phyloP scores from a whole-genome alignment of 2,888 invertebrate species.

The Thymelicus sylvestris region DNA sequence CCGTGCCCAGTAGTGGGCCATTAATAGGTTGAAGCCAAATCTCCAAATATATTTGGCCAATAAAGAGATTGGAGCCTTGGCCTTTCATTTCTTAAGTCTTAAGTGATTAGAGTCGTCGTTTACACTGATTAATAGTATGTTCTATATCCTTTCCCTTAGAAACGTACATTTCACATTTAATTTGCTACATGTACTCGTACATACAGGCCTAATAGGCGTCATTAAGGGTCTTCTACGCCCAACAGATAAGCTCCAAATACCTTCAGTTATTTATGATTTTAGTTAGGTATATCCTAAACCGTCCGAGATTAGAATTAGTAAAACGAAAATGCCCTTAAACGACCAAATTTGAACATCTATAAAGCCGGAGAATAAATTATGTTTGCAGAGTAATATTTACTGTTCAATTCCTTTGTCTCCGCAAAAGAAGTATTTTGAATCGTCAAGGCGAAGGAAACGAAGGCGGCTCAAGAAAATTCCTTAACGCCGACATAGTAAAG shows the following conservation, averaged over 20 bases:
- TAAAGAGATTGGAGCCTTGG: no score
- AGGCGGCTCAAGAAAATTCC: constrained; percentile 37
- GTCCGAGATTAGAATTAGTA: constrained; percentile 43
- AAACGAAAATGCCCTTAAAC: constrained; percentile 33
- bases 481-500: constrained; percentile 50
- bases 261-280: constrained; percentile 47
- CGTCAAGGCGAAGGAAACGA: constrained; percentile 32
- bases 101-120: not conserved
- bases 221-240: constrained; percentile 44
- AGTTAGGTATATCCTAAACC: constrained; percentile 43
- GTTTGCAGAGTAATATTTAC: constrained; percentile 35
- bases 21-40: no score
- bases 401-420: constrained; percentile 36
- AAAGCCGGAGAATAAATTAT: constrained; percentile 33
- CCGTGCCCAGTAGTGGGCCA: no score
- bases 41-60: not conserved
- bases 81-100: constrained; percentile 4
- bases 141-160: not conserved
- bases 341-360: constrained; percentile 36
- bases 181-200: constrained; percentile 1
- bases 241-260: constrained; percentile 46
- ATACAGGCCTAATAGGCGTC: constrained; percentile 1
- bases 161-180: constrained; percentile 1
- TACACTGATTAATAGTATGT: not conserved
- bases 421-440: constrained; percentile 33